Evolutionary conservation across 2,888 invertebrate genomes (phyloP), one percentile per base, ranked within the genome.

Genomic region (Ganaspis brasiliensis): DNA sequence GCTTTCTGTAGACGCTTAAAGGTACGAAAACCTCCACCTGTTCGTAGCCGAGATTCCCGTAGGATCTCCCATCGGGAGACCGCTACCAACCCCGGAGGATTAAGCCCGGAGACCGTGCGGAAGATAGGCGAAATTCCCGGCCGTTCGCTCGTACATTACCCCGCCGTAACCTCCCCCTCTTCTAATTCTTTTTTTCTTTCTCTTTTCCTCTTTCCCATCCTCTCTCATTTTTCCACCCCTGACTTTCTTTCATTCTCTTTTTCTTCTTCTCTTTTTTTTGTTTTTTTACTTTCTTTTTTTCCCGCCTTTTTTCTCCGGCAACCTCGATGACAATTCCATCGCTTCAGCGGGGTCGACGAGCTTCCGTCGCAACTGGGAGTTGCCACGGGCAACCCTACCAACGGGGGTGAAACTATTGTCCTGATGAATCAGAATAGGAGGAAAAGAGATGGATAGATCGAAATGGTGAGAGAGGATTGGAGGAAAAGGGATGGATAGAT

Each of bases 341-440:
- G 85, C 91, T 75, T 81, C 80, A 80, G 79, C 77, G 77, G 81
- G 81, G 80, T 81, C 81, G 82, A 82, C 78, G 84, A 82, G 80
- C 79, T 86, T 83, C 75, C 81, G 82, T 79, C 80, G 77, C 59
- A 83, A 75, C 86, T 87, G 85, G 84, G 85, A 89, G 91, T 90
- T 91, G 91, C 91, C 85, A 89, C 86, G 90, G 90, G 89, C 90
- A 90, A 90, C 91, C 88, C 89, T 87, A 83, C 83, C 81, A 79
- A 77, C 82, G 81, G 82, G 82, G 83, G 90, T 81, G 82, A 83
- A 90, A 90, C 80, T 90, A 86, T 88, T 90, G 90, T 89, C 91
- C 87, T 45, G 74, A 74, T 61, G 55, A 55, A 72, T 52, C 67
- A 59, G 57, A 71, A 71, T 72, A 75, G 56, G 74, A 74, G 73